Base-by-base conservation (phyloP, 2,888 invertebrate species). In the Coecobrya sp. region DNA sequence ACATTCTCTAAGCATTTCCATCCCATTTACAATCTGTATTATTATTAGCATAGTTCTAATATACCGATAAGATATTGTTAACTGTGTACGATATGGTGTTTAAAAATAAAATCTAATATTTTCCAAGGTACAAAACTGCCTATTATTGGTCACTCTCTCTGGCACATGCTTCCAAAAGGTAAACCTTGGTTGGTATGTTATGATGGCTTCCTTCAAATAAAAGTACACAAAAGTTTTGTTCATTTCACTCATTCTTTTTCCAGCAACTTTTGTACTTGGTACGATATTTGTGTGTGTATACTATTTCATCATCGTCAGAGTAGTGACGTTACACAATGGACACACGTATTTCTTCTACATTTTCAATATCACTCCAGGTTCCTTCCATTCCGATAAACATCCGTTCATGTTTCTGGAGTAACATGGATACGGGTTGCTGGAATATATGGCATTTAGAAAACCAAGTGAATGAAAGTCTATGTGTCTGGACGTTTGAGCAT, bases 361-460 rank as follows among this genome's bases (percentile, higher is more conserved):
- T 49, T 87, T 86, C 87, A 87, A 73, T 86, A 27, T 87, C 87
- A 10, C 84, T 82, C 91, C 87, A 82, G 84, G 81, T 81, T 81
- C 22, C 68, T 68, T 42, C 30, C 76, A 25, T 65, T 68, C 42
- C 42, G 22, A 65, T 89, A 84, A 59, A 59, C 62, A 84, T 84
- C 87, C 79, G 76, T 62, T 55, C 81, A 8, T 81, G 76, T 30
- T 27, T 59, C 19, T 79, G 79, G 79, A 79, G 55, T n/a, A 49
- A 52, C 10, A 25, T 55, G 79, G 27, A 22, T 25, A 30, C 1
- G 30, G 22, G 25, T 59, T 81, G 55, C 36, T 81, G 76, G 70
- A 62, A 62, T 5, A 19, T n/a, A 36, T 27, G 1, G 13, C 65
- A 70, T 70, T 36, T 36, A 70, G 36, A 42, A n/a, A 76, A 45